phyloP scores from a whole-genome alignment of 2,888 invertebrate species.

The Stenodema calcarata region DNA sequence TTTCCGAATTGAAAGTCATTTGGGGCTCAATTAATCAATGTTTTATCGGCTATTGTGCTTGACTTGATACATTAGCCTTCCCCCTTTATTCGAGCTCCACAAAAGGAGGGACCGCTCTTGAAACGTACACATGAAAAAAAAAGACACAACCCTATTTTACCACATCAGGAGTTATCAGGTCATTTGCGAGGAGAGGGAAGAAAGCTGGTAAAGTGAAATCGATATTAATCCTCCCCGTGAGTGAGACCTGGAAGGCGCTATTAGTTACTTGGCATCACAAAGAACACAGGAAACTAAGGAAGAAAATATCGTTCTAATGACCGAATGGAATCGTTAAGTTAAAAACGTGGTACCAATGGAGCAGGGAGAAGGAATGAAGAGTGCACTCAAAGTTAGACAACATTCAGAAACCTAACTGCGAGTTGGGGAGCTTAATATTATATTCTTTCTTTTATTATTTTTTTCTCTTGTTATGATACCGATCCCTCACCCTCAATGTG shows the following conservation, averaged over 20 bases:
- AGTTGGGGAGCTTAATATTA: too few relatives aligned
- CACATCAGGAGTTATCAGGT: conserved; percentile 11
- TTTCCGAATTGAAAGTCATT: conserved; percentile 39
- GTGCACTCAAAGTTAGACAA: too few relatives aligned
- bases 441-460: too few relatives aligned
- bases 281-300: too few relatives aligned
- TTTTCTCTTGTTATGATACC: too few relatives aligned
- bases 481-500: too few relatives aligned
- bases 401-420: too few relatives aligned
- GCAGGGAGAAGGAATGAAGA: too few relatives aligned
- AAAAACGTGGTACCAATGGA: too few relatives aligned
- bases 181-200: background rate
- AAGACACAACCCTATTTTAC: conserved; percentile 17
- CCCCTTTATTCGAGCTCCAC: conserved; percentile 9
- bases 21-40: conserved; percentile 43
- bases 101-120: conserved; percentile 3
- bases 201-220: conserved; percentile 9
- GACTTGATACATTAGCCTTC: conserved; percentile 35
- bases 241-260: background rate
- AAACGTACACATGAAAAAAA: conserved; percentile 17
- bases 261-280: too few relatives aligned
- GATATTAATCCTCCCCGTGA: background rate
- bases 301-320: too few relatives aligned
- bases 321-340: too few relatives aligned
- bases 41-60: conserved; percentile 43